A percentile compares a stretch with the other conserved stretches of the same genome.
These are phyloP conservation scores for Megaceryle alcyon DNA, from an alignment of 2,797 vertebrate genomes.

Conservation along the genomic window DNA sequence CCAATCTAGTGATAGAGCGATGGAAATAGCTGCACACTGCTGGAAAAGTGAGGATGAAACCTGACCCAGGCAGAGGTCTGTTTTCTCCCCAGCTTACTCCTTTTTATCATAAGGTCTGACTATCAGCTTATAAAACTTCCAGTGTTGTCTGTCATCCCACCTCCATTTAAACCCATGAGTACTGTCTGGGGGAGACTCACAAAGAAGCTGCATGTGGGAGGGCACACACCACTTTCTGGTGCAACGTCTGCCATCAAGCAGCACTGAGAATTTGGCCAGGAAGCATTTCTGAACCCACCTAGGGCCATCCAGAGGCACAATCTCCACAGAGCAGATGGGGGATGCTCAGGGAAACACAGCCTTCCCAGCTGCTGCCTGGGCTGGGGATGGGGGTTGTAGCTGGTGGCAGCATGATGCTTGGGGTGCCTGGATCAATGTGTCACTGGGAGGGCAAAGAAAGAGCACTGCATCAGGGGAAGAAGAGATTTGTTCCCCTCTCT, in stretches of 20 bases:
- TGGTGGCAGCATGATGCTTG: neutral
- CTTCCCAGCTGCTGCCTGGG: accelerated
- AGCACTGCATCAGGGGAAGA: neutral
- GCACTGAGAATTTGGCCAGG: accelerated
- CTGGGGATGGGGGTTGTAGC: neutral
- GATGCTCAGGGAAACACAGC: neutral
- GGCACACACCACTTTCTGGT: neutral
- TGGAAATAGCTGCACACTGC: neutral
- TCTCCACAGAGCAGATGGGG: neutral
- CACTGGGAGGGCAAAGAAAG: neutral
- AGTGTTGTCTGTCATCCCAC: neutral
- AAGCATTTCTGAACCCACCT: neutral
- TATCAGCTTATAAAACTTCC: neutral
- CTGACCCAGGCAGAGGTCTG: neutral
- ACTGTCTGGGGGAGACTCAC: neutral
- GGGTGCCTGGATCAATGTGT: neutral
- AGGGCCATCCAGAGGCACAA: accelerated
- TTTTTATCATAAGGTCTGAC: neutral
- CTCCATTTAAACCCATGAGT: neutral
- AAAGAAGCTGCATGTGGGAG: neutral
- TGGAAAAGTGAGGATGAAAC: neutral
- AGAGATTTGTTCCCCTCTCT: neutral
- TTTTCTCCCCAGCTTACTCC: neutral
- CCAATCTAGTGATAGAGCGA: neutral
- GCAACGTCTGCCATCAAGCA: accelerated